Evolutionary conservation across 2,797 vertebrate genomes (phyloP), one percentile per base, ranked within the genome.

Genomic region (Ptychadena robeensis): DNA sequence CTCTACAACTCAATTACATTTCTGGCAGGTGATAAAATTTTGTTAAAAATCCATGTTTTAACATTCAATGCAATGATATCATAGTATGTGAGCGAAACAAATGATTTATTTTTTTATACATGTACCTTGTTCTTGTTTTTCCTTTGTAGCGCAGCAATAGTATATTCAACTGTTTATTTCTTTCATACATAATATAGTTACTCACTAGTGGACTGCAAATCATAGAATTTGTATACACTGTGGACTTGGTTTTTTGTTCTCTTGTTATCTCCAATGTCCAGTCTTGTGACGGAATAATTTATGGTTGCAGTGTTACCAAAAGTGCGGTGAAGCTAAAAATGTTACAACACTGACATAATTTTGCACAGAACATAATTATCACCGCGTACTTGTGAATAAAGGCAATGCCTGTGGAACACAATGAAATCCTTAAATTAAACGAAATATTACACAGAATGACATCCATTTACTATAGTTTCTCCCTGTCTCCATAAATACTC

Each of bases 361-460:
- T 77, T 32, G 14, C 6, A 77, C 3, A 28, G 64, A 67, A 48
- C 48, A 67, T 40, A 78, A 31, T 65, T 35, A 30, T 31, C 37
- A 30, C 53, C 65, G 31, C 38, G 25, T 34, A 28, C 25, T 73
- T 64, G 75, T 30, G 48, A 64, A 67, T 67, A 66, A 67, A 78
- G 44, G 75, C 30, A 48, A 28, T 31, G 14, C 44, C 44, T 67
- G n/a, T 40, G 68, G 22, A 78, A 64, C 37, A 79, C 66, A 70
- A 69, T 61, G 32, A 59, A 70, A 70, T 61, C 53, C 28, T 79
- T 59, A 79, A 70, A 81, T 81, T 53, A n/a, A 73, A 73, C 30
- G 63, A 61, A 75, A 82, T 75, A 76, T 76, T 59, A 75, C 40
- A 48, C 64, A 75, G 22, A 82, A 81, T 32, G 69, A 81, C 79